These are phyloP conservation scores for Hippoglossus stenolepis DNA, from an alignment of 2,113 vertebrate species.

Conservation along the genomic window DNA sequence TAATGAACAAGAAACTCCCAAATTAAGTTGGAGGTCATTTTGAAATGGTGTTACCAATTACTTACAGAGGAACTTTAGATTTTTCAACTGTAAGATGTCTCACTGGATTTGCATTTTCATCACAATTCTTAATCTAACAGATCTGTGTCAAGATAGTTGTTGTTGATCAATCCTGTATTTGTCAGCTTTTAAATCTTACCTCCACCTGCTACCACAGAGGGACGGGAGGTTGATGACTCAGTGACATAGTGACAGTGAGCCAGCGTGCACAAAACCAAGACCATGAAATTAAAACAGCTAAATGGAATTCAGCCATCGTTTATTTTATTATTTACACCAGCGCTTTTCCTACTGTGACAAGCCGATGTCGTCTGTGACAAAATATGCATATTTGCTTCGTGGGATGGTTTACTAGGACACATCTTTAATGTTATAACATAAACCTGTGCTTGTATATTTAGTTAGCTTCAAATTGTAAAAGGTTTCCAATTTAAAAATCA, in stretches of 20 bases:
- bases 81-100: not conserved
- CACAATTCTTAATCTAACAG: not conserved
- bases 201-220: not conserved
- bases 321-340: not conserved
- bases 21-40: not conserved
- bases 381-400: not conserved
- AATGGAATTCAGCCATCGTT: constrained; percentile 1
- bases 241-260: not conserved
- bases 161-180: not conserved
- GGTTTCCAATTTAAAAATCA: not conserved
- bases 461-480: not conserved
- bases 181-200: not conserved
- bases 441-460: not conserved
- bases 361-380: not conserved
- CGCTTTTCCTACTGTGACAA: not conserved
- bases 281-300: not conserved
- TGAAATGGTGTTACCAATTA: not conserved
- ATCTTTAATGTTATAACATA: not conserved
- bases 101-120: not conserved
- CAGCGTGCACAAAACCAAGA: not conserved
- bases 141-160: not conserved
- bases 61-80: not conserved
- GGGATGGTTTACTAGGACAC: not conserved
- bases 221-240: not conserved
- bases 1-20: no score